These are phyloP conservation scores for Arnoldichthys spilopterus DNA, from an alignment of 2,797 vertebrate species.

Conservation along the genomic window DNA sequence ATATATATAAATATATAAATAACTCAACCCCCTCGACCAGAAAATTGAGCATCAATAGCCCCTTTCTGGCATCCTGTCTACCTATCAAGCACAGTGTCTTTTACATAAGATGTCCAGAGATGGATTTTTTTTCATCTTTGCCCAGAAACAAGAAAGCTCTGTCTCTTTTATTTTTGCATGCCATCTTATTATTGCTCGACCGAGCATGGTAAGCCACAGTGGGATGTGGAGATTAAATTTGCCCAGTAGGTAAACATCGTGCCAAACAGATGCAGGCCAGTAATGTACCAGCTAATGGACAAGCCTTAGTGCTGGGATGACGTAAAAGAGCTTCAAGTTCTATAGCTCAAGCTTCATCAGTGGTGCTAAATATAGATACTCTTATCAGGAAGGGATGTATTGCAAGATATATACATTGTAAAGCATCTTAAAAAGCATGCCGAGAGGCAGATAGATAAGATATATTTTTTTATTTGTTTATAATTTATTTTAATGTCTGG, in stretches of 20 bases:
- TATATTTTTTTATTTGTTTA: too few relatives aligned
- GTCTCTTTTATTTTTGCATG: slow-evolving; percentile 57
- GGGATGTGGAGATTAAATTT: slow-evolving; percentile 25
- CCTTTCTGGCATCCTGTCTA: slow-evolving; percentile 39
- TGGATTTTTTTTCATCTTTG: background rate
- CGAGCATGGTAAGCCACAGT: slow-evolving; percentile 60
- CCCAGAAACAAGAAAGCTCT: slow-evolving; percentile 48
- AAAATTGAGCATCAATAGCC: slow-evolving; percentile 78
- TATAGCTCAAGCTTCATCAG: background rate
- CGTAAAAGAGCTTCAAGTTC: slow-evolving; percentile 61
- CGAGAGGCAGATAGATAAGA: slow-evolving; percentile 33
- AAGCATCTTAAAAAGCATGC: slow-evolving; percentile 22
- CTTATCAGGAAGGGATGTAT: slow-evolving; percentile 8
- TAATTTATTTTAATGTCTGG: background rate
- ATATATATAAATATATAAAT: slow-evolving; percentile 68
- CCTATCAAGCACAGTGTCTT: slow-evolving; percentile 32
- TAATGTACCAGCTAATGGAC: slow-evolving; percentile 65
- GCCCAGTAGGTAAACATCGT: slow-evolving; percentile 33
- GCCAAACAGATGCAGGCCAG: background rate
- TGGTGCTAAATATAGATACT: background rate
- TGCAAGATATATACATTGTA: slow-evolving; percentile 6
- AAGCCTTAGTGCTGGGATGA: slow-evolving; percentile 72
- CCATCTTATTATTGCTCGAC: slow-evolving; percentile 64
- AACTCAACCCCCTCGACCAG: slow-evolving; percentile 67
- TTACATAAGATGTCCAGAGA: slow-evolving; percentile 39